Evolutionary conservation across 1,140 invertebrate genomes (phyloP).

Genomic region (Macrostomum lignano): DNA sequence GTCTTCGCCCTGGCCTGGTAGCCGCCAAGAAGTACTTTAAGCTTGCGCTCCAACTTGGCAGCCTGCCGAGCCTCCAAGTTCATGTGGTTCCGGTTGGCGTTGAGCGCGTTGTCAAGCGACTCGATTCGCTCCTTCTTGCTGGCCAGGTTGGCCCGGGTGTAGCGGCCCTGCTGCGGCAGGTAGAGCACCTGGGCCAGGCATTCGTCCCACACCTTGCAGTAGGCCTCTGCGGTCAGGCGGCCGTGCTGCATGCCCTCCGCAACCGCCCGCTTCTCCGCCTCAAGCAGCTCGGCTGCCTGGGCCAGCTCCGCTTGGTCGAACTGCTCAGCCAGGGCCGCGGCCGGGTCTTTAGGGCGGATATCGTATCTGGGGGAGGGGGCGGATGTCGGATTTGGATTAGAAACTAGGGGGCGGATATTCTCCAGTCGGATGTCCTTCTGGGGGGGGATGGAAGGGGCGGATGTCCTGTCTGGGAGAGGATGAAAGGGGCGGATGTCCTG

Average conservation of each 20-base stretch:
- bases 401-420: no score
- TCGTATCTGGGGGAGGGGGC: no score
- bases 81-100: conserved; percentile 25
- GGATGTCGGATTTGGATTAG: no score
- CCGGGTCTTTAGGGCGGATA: no score
- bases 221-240: conserved; percentile 58
- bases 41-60: conserved; percentile 84
- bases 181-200: conserved; percentile 59
- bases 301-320: background rate
- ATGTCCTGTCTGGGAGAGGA: no score
- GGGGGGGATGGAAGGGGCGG: no score
- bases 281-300: conserved; percentile 37
- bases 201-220: conserved; percentile 52
- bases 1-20: conserved; percentile 57
- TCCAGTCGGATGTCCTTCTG: no score
- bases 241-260: conserved; percentile 75
- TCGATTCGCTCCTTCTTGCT: conserved; percentile 80
- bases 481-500: no score
- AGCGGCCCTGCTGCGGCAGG: conserved; percentile 55
- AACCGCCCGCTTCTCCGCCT: conserved; percentile 57
- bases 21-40: conserved; percentile 65
- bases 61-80: conserved; percentile 56
- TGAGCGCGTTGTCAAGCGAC: conserved; percentile 60
- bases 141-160: conserved; percentile 66
- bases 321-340: no score